These are phyloP conservation scores for Zelostemma sp. DNA, from an alignment of 1,140 invertebrate species.

Conservation along the genomic window DNA sequence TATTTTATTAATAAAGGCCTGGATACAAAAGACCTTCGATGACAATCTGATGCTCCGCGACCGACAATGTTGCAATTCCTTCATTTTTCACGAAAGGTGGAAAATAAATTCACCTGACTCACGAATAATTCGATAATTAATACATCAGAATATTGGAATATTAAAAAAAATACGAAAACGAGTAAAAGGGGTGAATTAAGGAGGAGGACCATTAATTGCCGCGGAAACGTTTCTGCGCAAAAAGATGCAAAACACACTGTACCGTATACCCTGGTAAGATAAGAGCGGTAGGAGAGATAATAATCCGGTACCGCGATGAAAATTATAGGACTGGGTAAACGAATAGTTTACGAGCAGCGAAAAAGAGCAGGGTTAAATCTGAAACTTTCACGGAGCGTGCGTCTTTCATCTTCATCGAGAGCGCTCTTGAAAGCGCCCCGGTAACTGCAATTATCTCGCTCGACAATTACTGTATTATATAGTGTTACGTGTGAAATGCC, in stretches of 20 bases:
- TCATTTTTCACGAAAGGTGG: conserved; percentile 28
- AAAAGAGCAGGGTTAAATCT: conserved; percentile 65
- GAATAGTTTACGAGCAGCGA: conserved; percentile 70
- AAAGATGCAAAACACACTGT: conserved; percentile 9
- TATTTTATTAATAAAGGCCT: conserved; percentile 49
- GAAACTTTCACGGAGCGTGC: conserved; percentile 41
- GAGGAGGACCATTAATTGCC: background rate
- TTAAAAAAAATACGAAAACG: too few species aligned
- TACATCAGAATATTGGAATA: too few species aligned
- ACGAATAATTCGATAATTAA: too few species aligned
- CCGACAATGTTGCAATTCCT: conserved; percentile 39
- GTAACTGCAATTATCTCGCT: conserved; percentile 50
- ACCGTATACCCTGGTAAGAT: conserved; percentile 15
- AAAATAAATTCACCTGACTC: too few species aligned
- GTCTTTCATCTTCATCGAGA: conserved; percentile 47
- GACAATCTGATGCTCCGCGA: conserved; percentile 26
- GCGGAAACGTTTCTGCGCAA: conserved; percentile 13
- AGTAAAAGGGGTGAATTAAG: too few species aligned
- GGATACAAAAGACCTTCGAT: conserved; percentile 42
- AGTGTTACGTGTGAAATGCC: conserved; percentile 41
- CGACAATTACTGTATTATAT: conserved; percentile 47
- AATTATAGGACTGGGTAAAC: conserved; percentile 69
- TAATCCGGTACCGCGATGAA: conserved; percentile 63
- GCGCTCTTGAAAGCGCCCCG: conserved; percentile 36
- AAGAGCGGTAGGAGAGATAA: conserved; percentile 51